Evolutionary conservation across 2,113 vertebrate genomes (phyloP).

Genomic region (Eptesicus fuscus): DNA sequence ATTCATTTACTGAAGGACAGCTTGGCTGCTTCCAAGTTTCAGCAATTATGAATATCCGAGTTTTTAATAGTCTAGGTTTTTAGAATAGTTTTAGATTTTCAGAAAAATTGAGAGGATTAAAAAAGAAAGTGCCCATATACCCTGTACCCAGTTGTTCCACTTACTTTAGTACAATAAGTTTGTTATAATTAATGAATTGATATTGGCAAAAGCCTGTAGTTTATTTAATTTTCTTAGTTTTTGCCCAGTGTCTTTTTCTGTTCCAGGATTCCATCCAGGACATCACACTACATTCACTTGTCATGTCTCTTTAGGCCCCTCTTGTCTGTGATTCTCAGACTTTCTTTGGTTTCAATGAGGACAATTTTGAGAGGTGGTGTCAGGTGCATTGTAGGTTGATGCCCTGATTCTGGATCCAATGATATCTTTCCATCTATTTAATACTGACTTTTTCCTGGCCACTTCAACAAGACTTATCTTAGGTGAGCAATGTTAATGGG

Average conservation of each 20-base stretch:
- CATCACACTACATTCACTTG: not conserved
- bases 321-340: not conserved
- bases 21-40: not conserved
- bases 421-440: not conserved
- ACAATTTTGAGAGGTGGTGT: not conserved
- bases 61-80: not conserved
- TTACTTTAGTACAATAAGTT: not conserved
- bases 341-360: not conserved
- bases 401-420: not conserved
- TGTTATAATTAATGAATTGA: not conserved
- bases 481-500: not conserved
- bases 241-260: not conserved
- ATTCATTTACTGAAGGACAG: not conserved
- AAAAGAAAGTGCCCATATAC: not conserved
- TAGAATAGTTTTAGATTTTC: not conserved
- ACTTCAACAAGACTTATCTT: not conserved
- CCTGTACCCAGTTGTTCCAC: not conserved
- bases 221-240: not conserved
- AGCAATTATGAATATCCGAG: not conserved
- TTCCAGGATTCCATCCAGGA: not conserved
- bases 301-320: not conserved
- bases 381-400: not conserved
- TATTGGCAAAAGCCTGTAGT: not conserved
- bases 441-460: not conserved
- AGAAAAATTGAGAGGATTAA: not conserved